A percentile compares a stretch with the other conserved stretches of the same genome.
Evolutionary conservation across 2,113 vertebrate species (phyloP).

Genomic region (Siniperca knerii): DNA sequence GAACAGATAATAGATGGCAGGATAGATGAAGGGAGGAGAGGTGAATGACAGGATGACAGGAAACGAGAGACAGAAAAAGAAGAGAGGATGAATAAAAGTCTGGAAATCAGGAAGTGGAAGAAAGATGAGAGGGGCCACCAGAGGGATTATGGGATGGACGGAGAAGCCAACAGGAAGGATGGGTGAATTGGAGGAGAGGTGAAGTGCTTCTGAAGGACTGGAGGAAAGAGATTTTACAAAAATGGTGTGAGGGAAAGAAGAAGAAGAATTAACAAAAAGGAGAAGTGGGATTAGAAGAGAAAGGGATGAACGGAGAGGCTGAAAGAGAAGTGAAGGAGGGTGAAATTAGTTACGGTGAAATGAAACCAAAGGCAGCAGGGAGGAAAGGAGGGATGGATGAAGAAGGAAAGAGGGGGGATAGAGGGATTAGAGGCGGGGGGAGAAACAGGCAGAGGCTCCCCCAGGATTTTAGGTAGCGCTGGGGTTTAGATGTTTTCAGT

Average conservation of each 20-base stretch:
- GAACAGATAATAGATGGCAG: neutral
- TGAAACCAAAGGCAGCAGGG: constrained; percentile 19
- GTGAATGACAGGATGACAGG: constrained; percentile 6
- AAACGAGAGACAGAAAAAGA: neutral
- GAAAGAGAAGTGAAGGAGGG: constrained; percentile 29
- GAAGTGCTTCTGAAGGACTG: neutral
- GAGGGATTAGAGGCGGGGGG: constrained; percentile 24
- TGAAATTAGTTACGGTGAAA: constrained; percentile 35
- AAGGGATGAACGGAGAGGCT: neutral
- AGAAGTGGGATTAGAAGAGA: constrained; percentile 30
- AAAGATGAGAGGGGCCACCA: neutral
- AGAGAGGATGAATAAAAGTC: neutral
- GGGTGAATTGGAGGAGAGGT: neutral
- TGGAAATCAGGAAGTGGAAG: neutral
- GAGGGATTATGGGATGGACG: constrained; percentile 19
- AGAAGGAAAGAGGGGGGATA: neutral
- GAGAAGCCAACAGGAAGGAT: neutral
- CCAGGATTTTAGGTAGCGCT: constrained; percentile 38
- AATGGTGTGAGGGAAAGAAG: neutral
- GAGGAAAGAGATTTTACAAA: neutral
- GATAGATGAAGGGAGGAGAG: constrained; percentile 1
- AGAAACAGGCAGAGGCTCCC: constrained; percentile 26
- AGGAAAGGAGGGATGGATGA: neutral
- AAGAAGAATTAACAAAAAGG: neutral
- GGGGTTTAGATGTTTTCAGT: constrained; percentile 54